phyloP scores from a whole-genome alignment of 2,113 vertebrate species.

The Pelusios castaneus region DNA sequence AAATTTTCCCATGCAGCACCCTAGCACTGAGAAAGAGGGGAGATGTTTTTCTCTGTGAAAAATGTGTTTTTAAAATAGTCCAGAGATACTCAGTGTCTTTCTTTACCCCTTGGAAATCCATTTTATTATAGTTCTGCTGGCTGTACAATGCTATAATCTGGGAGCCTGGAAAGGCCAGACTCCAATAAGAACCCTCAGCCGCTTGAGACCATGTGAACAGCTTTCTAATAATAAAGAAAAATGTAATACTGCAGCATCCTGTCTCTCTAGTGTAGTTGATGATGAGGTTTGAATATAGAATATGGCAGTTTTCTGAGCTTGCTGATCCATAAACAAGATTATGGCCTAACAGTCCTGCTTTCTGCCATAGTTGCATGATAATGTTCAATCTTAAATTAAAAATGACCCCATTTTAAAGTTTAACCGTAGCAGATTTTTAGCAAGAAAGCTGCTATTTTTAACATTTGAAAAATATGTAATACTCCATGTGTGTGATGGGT shows the following conservation, averaged over 20 bases:
- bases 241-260: slow-evolving; percentile 49
- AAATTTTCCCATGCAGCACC: background rate
- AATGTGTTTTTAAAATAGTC: background rate
- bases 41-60: background rate
- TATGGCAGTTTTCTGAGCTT: slow-evolving; percentile 65
- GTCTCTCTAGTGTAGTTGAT: slow-evolving; percentile 50
- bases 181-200: background rate
- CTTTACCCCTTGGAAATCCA: background rate
- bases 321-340: slow-evolving; percentile 70
- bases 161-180: slow-evolving; percentile 31
- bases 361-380: slow-evolving; percentile 56
- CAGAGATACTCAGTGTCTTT: background rate
- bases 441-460: slow-evolving; percentile 43
- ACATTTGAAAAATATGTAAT: slow-evolving; percentile 21
- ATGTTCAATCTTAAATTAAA: slow-evolving; percentile 65
- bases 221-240: slow-evolving; percentile 39
- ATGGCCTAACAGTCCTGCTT: slow-evolving; percentile 59
- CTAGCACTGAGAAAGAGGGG: background rate
- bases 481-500: background rate
- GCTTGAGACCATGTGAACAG: slow-evolving; percentile 22
- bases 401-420: slow-evolving; percentile 47
- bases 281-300: slow-evolving; percentile 68
- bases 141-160: background rate
- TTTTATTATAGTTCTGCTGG: background rate
- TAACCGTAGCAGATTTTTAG: background rate